A percentile compares a stretch with the other conserved stretches of the same genome.
phyloP scores from a whole-genome alignment of 2,888 invertebrate species.

The Ennomos fuscantarius region DNA sequence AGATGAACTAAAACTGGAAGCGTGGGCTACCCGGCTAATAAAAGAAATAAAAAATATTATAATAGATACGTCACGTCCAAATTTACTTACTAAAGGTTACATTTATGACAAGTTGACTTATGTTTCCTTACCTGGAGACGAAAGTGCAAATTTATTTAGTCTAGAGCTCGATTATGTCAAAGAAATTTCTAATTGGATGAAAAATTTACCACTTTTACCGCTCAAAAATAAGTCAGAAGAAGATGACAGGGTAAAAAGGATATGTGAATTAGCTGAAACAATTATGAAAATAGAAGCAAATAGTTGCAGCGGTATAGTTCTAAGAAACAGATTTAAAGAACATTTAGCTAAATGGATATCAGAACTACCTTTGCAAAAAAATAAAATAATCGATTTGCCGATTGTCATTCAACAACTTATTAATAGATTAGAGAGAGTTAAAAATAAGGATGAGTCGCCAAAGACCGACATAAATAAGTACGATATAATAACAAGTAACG shows the following conservation, averaged over 20 bases:
- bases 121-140: conserved; percentile 47
- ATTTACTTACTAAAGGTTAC: conserved; percentile 42
- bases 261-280: conserved; percentile 58
- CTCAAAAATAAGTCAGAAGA: conserved; percentile 38
- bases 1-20: conserved; percentile 60
- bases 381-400: conserved; percentile 46
- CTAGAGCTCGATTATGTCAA: conserved; percentile 56
- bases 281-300: conserved; percentile 45
- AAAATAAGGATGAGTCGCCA: conserved; percentile 20
- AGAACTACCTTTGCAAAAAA: conserved; percentile 53
- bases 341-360: conserved; percentile 58
- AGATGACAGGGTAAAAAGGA: conserved; percentile 46
- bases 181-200: conserved; percentile 66
- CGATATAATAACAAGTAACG: conserved; percentile 6
- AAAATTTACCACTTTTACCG: conserved; percentile 58
- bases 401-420: conserved; percentile 56
- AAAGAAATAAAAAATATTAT: conserved; percentile 57
- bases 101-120: conserved; percentile 49
- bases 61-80: conserved; percentile 40
- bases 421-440: conserved; percentile 53
- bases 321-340: conserved; percentile 45
- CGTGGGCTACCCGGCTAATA: conserved; percentile 55
- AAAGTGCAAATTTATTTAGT: conserved; percentile 49
- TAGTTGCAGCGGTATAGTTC: conserved; percentile 36
- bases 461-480: conserved; percentile 8